Evolutionary conservation across 2,888 invertebrate genomes (phyloP), one percentile per base, ranked within the genome.

Genomic region (Lomographa bimaculata): DNA sequence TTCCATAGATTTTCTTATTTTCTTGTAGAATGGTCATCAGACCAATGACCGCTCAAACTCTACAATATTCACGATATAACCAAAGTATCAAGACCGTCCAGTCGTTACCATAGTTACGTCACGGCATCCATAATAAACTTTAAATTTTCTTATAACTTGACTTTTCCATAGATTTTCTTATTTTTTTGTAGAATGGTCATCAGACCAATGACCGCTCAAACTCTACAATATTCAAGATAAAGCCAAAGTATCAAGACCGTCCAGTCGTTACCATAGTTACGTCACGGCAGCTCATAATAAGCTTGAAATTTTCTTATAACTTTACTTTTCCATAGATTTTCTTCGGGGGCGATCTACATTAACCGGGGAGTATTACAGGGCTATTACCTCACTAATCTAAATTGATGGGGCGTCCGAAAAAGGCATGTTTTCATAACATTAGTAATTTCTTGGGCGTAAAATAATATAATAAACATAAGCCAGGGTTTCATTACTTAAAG

Each of bases 391-490:
- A 74, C 86, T 89, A 87, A 89, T 89, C 79, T 79, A 87, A 86
- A 89, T 89, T 89, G 87, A 89, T 89, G 89, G 87, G 77, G 80
- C 81, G 83, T 86, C 80, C 81, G 75, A 72, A 76, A 79, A 76
- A 72, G 71, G 71, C 68, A 78, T 79, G 80, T 83, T 84, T 84
- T 80, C 79, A 82, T 82, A 79, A 76, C 79, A 82, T 85, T 83
- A 82, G 79, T 80, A 82, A 79, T 81, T 85, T 84, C 65, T 79
- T 75, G 68, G 76, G 85, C 82, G 85, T 83, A 85, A 84, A 85
- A 84, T 86, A 83, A 86, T 81, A 77, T 80, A 82, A 81, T 83
- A 78, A 82, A 71, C 71, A 70, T 70, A 73, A 76, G 68, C 65
- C 65, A 43, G 50, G 56, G 59, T 74, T 82, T 86, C 81, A 84